phyloP scores from a whole-genome alignment of 53 echinoderm and acorn worm species.

The Apostichopus leukothele region DNA sequence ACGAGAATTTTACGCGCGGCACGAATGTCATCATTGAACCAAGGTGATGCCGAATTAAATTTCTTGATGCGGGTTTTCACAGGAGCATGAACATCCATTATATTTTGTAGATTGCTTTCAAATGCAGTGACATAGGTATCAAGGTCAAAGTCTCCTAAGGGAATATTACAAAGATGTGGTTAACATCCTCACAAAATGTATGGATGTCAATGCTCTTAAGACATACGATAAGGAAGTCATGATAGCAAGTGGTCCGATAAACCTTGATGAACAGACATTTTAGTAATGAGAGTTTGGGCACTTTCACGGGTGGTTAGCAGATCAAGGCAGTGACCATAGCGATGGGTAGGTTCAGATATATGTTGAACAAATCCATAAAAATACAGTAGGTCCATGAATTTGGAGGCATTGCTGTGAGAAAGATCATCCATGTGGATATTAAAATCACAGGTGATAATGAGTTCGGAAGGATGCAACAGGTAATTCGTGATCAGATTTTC shows the following conservation, averaged over 20 bases:
- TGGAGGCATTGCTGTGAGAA: background rate
- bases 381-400: conserved; percentile 25
- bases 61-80: background rate
- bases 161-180: background rate
- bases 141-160: conserved; percentile 9
- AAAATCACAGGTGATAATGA: conserved; percentile 30
- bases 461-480: background rate
- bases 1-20: too few relatives aligned
- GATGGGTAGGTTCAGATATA: conserved; percentile 14
- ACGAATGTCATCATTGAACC: too few relatives aligned
- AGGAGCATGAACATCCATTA: conserved; percentile 29
- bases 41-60: background rate
- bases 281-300: too few relatives aligned
- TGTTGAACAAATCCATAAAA: conserved; percentile 27
- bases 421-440: conserved; percentile 30
- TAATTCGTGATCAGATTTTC: background rate
- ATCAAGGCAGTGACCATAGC: background rate
- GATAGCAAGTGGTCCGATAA: conserved; percentile 22
- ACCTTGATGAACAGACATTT: background rate
- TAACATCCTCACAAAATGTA: conserved; percentile 6
- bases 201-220: conserved; percentile 10
- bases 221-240: background rate
- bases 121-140: conserved; percentile 8
- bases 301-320: background rate
- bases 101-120: background rate